Conservation (phyloP, 2,888 invertebrate species). For the Lochmaea crataegi region DNA sequence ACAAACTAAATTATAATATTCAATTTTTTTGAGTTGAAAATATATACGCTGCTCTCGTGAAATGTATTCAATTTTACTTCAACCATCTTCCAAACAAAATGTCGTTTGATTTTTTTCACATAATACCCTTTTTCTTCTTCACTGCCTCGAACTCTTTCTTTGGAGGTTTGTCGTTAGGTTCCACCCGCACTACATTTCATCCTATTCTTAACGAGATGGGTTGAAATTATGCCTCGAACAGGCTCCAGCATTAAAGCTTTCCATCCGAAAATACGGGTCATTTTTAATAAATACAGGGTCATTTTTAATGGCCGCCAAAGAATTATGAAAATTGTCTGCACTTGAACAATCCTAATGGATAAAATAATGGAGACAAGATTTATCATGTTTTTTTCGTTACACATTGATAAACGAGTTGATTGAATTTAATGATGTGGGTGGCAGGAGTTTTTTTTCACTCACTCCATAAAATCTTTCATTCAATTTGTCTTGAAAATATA, state of each 20-base stretch:
- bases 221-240: conserved; percentile 63
- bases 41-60: too few relatives aligned
- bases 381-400: conserved; percentile 21
- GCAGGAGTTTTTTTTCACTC: not conserved
- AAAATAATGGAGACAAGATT: conserved; percentile 21
- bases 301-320: conserved; percentile 61
- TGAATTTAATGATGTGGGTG: not conserved
- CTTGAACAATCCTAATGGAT: conserved; percentile 21
- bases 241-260: conserved; percentile 56
- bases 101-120: not conserved
- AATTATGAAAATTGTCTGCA: conserved; percentile 57
- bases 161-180: conserved; percentile 62
- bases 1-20: too few relatives aligned
- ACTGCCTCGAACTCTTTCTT: conserved; percentile 53
- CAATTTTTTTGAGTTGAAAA: too few relatives aligned
- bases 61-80: too few relatives aligned
- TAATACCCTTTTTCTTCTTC: conserved; percentile 14
- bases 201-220: conserved; percentile 60
- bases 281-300: conserved; percentile 44
- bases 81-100: not conserved
- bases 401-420: not conserved
- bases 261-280: conserved; percentile 54
- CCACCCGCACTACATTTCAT: conserved; percentile 57
- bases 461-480: too few relatives aligned
- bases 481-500: too few relatives aligned